phyloP scores from a whole-genome alignment of 2,888 invertebrate species.

The Seira ritae region DNA sequence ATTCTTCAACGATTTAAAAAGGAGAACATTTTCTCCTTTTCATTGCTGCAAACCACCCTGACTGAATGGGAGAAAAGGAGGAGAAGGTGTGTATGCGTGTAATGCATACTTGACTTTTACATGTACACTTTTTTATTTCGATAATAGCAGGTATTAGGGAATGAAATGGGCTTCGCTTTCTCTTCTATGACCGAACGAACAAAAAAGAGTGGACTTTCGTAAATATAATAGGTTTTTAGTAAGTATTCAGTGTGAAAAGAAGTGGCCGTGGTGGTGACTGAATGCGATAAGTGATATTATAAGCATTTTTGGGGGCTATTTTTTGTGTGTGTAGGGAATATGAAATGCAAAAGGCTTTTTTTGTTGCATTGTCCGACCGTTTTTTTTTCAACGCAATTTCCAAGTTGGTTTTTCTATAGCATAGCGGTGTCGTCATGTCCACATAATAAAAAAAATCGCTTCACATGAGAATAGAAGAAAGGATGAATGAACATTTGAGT shows the following conservation, averaged over 20 bases:
- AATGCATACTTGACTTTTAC: background rate
- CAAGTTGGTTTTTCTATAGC: background rate
- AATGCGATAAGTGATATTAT: constrained; percentile 11
- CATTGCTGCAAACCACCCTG: background rate
- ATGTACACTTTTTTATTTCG: background rate
- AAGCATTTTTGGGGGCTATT: background rate
- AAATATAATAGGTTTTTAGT: constrained; percentile 1
- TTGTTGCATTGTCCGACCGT: background rate
- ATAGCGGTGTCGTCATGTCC: background rate
- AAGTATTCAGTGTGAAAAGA: constrained; percentile 7
- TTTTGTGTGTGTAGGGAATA: background rate
- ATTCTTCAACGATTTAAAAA: constrained; percentile 25
- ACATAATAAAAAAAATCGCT: background rate
- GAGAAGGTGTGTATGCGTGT: background rate
- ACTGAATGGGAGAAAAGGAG: constrained; percentile 34
- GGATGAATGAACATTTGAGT: background rate
- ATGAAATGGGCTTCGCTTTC: background rate
- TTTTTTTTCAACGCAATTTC: background rate
- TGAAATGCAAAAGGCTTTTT: background rate
- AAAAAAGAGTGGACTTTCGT: background rate
- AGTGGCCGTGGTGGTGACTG: constrained; percentile 11
- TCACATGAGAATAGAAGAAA: background rate
- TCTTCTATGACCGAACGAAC: background rate
- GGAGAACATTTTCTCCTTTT: background rate
- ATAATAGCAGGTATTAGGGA: constrained; percentile 7